Base-by-base conservation (phyloP, 2,888 invertebrate species). In the Hydroisotoma schaefferi region DNA sequence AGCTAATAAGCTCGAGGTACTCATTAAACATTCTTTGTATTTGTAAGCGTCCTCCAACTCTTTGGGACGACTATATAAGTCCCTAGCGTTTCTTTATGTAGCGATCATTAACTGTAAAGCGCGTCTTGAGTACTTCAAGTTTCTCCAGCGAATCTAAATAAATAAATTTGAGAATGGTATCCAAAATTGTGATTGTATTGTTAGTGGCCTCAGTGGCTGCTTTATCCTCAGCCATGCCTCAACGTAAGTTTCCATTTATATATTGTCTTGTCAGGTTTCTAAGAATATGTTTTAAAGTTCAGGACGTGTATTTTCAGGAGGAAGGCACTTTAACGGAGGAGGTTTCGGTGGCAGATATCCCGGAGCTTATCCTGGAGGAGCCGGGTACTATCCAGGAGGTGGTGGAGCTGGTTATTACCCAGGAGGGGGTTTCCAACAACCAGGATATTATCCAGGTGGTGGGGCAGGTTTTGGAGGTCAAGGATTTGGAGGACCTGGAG, bases 351-450 rank as follows among this genome's bases (percentile, higher is more conserved):
- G 44, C 1, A 33, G 37, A 56, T 26, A 47, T 54, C 46, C 46
- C 23, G 44, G 44, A 20, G 28, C 26, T 23, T 33, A 44, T 20
- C 54, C n/a, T n/a, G n/a, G n/a, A n/a, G 28, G 49, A 22, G 26
- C 29, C 28, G 51, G 60, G 38, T 38, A 18, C 25, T 25, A 38
- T 26, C 44, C 43, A 23, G 57, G 57, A 52, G 52, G 52, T 44
- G 53, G 53, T 20, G 55, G 51, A 2, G 48, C 43, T 2, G 61
- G 57, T 20, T 55, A 43, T 25, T 61, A 57, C 23, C 59, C 57
- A 15, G 64, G 64, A 40, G 54, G 61, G 22, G 59, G 65, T 44
- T 49, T 33, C 20, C n/a, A n/a, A n/a, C 54, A 54, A 28, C 54
- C 51, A 37, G 51, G 56, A 38, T 56, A 37, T 20, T 22, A 29